Conservation (phyloP, 2,888 invertebrate species). For the Chaetoderma sp. region DNA sequence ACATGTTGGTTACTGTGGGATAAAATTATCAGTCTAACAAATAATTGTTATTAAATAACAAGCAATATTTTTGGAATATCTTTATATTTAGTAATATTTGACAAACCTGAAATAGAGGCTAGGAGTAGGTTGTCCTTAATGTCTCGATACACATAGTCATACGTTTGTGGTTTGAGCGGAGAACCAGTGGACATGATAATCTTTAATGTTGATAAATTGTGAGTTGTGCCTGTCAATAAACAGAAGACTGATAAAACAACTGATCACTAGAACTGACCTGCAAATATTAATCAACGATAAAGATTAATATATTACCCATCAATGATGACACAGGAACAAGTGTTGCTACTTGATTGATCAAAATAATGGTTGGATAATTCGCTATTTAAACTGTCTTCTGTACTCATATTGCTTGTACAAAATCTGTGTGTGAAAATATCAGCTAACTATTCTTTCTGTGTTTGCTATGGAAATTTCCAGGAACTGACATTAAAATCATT, state of each 20-base stretch:
- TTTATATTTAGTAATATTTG: neutral
- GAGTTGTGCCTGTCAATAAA: constrained; percentile 64
- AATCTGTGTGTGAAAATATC: no score
- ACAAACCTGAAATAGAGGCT: constrained; percentile 71
- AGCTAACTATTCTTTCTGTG: no score
- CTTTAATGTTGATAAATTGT: constrained; percentile 70
- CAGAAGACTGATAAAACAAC: neutral
- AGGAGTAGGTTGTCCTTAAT: constrained; percentile 71
- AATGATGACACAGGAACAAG: no score
- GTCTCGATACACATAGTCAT: constrained; percentile 73
- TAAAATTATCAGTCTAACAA: neutral
- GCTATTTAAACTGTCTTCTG: no score
- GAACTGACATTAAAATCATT: no score
- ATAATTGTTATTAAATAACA: neutral
- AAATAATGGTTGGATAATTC: no score
- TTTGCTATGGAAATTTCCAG: no score
- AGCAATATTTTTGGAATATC: neutral
- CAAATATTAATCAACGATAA: neutral
- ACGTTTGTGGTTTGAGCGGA: constrained; percentile 72
- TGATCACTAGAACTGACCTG: neutral
- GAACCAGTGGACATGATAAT: constrained; percentile 73
- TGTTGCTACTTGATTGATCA: no score
- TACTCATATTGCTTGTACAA: no score
- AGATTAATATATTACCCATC: no score
- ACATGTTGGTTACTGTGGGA: neutral